A percentile compares a stretch with the other conserved stretches of the same genome.
These are phyloP conservation scores for Plagodis pulveraria DNA, from an alignment of 2,888 invertebrate species.

Conservation along the genomic window DNA sequence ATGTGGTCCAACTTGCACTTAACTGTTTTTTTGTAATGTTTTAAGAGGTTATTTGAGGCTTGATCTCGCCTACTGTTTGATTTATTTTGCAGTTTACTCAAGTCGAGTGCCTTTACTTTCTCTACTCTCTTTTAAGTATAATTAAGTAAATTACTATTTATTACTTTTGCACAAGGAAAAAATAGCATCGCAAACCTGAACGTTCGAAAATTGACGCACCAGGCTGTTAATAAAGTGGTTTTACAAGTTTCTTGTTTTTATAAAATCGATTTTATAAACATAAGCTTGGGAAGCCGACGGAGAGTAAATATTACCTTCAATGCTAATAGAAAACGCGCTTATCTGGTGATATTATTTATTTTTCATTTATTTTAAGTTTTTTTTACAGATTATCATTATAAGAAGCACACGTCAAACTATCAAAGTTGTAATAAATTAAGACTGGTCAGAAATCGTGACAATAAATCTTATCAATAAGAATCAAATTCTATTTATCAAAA, in stretches of 20 bases:
- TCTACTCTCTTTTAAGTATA: neutral
- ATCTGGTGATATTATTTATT: neutral
- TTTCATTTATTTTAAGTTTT: conserved; percentile 8
- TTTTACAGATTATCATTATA: conserved; percentile 12
- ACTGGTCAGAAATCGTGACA: conserved; percentile 49
- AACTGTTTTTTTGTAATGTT: too few species aligned
- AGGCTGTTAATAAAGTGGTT: conserved; percentile 32
- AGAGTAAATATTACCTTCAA: too few species aligned
- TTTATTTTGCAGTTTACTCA: too few species aligned
- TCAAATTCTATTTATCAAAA: conserved; percentile 26
- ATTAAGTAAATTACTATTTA: neutral
- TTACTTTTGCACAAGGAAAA: too few species aligned
- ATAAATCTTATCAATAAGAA: conserved; percentile 44
- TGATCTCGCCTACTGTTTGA: too few species aligned
- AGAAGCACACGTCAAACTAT: conserved; percentile 18
- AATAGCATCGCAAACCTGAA: too few species aligned
- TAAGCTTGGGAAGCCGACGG: too few species aligned
- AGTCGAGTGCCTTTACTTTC: too few species aligned
- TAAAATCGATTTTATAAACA: too few species aligned
- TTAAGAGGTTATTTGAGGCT: too few species aligned
- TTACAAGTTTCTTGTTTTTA: conserved; percentile 6
- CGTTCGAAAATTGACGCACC: conserved; percentile 34
- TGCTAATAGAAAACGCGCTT: too few species aligned
- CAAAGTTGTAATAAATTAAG: conserved; percentile 30
- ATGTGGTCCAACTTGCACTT: too few species aligned